phyloP scores from a whole-genome alignment of 35 echinoderm and acorn worm genomes.

The Strongylocentrotus purpuratus region DNA sequence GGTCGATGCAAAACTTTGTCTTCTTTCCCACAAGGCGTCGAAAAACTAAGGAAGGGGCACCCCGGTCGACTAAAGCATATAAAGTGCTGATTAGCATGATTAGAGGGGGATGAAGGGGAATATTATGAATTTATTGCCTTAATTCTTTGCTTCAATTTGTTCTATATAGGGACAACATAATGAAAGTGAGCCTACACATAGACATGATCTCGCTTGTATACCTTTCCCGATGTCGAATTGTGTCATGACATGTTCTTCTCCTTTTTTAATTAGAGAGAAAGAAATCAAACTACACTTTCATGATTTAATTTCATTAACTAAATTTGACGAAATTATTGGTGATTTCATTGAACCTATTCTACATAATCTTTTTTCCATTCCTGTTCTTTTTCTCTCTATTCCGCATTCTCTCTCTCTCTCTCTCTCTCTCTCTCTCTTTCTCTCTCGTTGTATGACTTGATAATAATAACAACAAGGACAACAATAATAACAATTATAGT shows the following conservation, averaged over 20 bases:
- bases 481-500: background rate
- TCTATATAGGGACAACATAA: too few species aligned
- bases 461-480: too few species aligned
- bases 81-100: background rate
- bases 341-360: too few species aligned
- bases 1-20: background rate
- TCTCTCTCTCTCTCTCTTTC: too few species aligned
- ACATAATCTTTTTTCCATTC: too few species aligned
- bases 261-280: background rate
- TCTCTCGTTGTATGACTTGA: too few species aligned
- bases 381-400: too few species aligned
- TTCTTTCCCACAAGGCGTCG: background rate
- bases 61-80: background rate
- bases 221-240: background rate
- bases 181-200: too few species aligned
- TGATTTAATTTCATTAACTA: too few species aligned
- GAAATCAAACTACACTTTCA: background rate
- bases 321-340: too few species aligned
- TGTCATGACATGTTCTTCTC: background rate
- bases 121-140: constrained; percentile 13
- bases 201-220: background rate
- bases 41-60: background rate
- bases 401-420: too few species aligned
- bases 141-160: background rate
- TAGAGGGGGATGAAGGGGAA: background rate